Conservation (phyloP, 2,113 vertebrate genomes). For the Mesitornis unicolor region DNA sequence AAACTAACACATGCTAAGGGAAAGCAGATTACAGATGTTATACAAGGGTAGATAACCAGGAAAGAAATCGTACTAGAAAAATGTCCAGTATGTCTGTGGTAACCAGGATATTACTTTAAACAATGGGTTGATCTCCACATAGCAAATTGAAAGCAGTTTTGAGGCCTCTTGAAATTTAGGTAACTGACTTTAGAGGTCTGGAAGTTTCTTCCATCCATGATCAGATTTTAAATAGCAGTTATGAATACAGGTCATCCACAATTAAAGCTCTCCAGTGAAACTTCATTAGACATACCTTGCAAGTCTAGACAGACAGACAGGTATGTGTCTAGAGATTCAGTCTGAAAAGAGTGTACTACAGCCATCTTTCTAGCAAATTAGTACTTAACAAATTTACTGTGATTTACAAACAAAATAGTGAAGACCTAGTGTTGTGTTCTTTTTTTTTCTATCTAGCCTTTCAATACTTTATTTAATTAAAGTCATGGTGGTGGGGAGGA, state of each 20-base stretch:
- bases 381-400: background rate
- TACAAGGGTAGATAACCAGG: background rate
- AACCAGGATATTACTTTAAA: background rate
- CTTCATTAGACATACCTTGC: background rate
- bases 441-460: background rate
- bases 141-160: background rate
- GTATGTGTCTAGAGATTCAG: background rate
- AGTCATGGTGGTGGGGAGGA: background rate
- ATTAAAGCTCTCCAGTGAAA: background rate
- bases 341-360: background rate
- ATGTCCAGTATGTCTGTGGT: background rate
- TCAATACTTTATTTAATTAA: background rate
- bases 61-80: background rate
- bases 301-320: background rate
- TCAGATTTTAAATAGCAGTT: background rate
- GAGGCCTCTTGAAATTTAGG: background rate
- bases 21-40: background rate
- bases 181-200: background rate
- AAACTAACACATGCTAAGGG: background rate
- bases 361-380: background rate
- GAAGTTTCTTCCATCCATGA: background rate
- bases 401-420: background rate
- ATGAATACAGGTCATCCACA: background rate
- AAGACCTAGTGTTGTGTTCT: background rate
- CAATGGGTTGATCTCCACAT: background rate